Percentiles rank a stretch among this genome's conserved stretches.
Conservation (phyloP, 2,113 vertebrate genomes). For the Hypocryptadius cinnamomeus region DNA sequence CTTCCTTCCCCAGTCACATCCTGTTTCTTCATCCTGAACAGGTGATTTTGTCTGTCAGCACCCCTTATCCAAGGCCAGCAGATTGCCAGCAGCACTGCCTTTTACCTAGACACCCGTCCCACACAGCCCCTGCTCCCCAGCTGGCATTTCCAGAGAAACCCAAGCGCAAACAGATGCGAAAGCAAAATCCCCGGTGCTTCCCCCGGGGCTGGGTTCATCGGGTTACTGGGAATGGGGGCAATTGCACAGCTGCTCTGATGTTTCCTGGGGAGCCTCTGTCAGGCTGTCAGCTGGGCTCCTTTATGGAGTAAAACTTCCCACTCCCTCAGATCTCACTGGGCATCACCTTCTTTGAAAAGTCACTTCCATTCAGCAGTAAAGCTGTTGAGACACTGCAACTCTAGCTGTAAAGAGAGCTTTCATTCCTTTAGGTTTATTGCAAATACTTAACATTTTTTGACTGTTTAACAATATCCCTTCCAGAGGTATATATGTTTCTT, state of each 20-base stretch:
- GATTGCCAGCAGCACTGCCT: not conserved
- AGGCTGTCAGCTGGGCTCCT: not conserved
- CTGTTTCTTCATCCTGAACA: not conserved
- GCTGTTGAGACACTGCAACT: not conserved
- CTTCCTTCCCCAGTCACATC: not conserved
- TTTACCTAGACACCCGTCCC: not conserved
- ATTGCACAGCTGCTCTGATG: not conserved
- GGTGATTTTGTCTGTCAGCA: not conserved
- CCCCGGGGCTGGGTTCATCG: not conserved
- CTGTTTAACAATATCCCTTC: not conserved
- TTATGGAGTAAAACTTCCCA: not conserved
- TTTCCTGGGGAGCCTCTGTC: not conserved
- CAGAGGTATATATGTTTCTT: not conserved
- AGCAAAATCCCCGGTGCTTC: not conserved
- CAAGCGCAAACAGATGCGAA: not conserved
- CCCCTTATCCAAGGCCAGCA: not conserved
- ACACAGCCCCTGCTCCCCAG: not conserved
- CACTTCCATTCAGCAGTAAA: not conserved
- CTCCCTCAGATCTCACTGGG: not conserved
- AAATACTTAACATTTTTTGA: not conserved
- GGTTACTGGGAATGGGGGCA: not conserved
- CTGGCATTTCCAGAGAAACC: conserved; percentile 7
- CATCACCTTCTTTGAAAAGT: not conserved
- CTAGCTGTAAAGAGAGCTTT: not conserved
- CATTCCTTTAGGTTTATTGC: not conserved